Conservation (phyloP, 2,888 invertebrate genomes). For the Teleiodes luculella region DNA sequence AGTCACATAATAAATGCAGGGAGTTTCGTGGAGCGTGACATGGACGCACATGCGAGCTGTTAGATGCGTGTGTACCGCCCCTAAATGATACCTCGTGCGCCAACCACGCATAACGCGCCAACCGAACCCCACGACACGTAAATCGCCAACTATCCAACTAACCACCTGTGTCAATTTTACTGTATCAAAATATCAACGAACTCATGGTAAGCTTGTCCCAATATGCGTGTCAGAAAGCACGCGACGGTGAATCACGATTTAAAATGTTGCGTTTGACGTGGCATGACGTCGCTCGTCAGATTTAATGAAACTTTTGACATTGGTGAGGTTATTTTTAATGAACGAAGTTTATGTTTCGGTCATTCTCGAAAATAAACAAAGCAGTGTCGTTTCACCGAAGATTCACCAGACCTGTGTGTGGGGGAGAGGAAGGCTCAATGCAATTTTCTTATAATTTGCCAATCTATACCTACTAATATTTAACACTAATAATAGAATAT, state of each 20-base stretch:
- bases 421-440: no score
- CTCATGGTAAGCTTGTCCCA: background rate
- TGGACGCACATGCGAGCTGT: constrained; percentile 32
- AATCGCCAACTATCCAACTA: background rate
- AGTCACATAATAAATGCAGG: no score
- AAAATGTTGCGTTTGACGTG: background rate
- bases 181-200: background rate
- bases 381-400: no score
- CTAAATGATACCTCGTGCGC: constrained; percentile 29
- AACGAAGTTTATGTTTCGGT: no score
- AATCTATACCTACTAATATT: no score
- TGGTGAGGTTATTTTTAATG: no score
- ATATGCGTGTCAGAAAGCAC: background rate
- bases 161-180: background rate
- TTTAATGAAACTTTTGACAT: no score
- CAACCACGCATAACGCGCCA: constrained; percentile 34
- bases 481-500: no score
- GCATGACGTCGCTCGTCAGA: background rate
- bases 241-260: background rate
- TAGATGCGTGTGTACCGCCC: constrained; percentile 48
- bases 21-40: no score
- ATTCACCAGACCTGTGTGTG: no score
- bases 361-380: no score
- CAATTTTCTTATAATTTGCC: no score
- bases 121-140: constrained; percentile 8